Percentiles rank a stretch among this genome's conserved stretches.
Conservation (phyloP, 2,113 vertebrate species). For the Oophaga pumilio region DNA sequence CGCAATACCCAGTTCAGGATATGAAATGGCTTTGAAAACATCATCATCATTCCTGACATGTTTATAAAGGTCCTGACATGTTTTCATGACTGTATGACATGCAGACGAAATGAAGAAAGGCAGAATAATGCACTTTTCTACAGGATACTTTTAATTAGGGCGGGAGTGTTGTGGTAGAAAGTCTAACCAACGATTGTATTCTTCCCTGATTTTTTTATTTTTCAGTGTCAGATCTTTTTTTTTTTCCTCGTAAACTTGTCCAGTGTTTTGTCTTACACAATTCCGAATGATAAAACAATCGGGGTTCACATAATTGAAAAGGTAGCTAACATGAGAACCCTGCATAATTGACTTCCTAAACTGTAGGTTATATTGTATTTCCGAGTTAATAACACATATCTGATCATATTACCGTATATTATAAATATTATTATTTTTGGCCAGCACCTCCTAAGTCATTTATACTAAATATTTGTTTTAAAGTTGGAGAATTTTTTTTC, state of each 20-base stretch:
- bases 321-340: not conserved
- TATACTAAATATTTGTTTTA: no score
- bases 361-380: not conserved
- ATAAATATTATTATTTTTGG: no score
- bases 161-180: slow-evolving; percentile 4
- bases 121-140: slow-evolving; percentile 40
- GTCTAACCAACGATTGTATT: not conserved
- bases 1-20: slow-evolving; percentile 56
- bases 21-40: slow-evolving; percentile 47
- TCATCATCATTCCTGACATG: slow-evolving; percentile 20
- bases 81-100: slow-evolving; percentile 46
- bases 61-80: slow-evolving; percentile 54
- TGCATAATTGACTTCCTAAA: not conserved
- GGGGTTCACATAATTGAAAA: not conserved
- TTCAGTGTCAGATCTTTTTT: slow-evolving; percentile 2
- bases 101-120: not conserved
- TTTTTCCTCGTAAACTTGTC: not conserved
- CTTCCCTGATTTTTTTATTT: not conserved
- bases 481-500: no score
- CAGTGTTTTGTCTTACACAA: not conserved
- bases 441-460: no score
- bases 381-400: not conserved
- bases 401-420: not conserved
- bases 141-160: slow-evolving; percentile 50
- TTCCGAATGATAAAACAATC: slow-evolving; percentile 37